Evolutionary conservation across 2,113 vertebrate species (phyloP).

Genomic region (Pelmatolapia mariae): DNA sequence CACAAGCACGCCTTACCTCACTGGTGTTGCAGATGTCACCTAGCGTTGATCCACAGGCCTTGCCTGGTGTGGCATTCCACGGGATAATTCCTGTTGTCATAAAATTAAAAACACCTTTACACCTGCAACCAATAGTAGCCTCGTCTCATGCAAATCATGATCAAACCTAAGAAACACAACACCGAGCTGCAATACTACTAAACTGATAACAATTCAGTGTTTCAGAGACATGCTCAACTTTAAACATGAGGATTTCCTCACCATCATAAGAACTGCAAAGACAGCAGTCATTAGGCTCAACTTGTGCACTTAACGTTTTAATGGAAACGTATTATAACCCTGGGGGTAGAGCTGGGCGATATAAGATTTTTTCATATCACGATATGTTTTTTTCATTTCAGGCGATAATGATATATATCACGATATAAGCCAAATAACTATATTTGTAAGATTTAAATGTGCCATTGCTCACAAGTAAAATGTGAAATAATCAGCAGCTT

Average conservation of each 20-base stretch:
- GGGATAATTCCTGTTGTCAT: slow-evolving; percentile 86
- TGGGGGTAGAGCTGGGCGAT: too few species aligned
- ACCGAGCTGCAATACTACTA: not conserved
- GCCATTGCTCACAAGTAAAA: too few species aligned
- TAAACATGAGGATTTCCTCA: not conserved
- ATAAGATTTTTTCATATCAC: too few species aligned
- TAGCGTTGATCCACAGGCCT: slow-evolving; percentile 84
- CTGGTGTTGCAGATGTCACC: slow-evolving; percentile 87
- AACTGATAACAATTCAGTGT: not conserved
- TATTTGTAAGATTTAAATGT: too few species aligned
- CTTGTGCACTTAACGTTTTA: not conserved
- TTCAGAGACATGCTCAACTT: not conserved
- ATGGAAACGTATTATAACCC: not conserved
- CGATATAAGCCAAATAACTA: too few species aligned
- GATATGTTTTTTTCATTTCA: too few species aligned
- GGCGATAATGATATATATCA: too few species aligned
- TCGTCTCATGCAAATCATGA: not conserved
- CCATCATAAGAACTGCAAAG: not conserved
- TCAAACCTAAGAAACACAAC: not conserved
- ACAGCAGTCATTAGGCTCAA: not conserved
- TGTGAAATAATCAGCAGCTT: too few species aligned
- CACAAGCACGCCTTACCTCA: slow-evolving; percentile 74
- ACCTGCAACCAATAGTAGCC: not conserved
- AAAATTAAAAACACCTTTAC: not conserved
- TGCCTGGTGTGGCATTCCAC: slow-evolving; percentile 92